Percentiles rank a stretch among this genome's conserved stretches.
phyloP scores from a whole-genome alignment of 1,140 invertebrate species.

The Trachymyrmex septentrionalis region DNA sequence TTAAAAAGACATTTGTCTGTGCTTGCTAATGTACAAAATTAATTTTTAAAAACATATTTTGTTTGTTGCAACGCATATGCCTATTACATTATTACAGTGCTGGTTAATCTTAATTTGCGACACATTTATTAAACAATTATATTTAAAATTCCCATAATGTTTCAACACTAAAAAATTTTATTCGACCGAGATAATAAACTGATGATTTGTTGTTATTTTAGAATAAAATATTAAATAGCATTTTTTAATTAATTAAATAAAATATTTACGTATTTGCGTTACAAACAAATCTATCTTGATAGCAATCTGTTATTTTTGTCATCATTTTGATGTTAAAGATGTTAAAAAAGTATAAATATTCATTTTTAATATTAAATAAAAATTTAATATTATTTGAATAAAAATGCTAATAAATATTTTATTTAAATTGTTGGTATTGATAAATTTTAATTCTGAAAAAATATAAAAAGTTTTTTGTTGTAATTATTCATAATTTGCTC shows the following conservation, averaged over 20 bases:
- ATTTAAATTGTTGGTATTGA: background rate
- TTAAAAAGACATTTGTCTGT: background rate
- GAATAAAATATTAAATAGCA: too few relatives aligned
- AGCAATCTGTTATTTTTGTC: too few relatives aligned
- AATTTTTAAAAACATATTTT: conserved; percentile 22
- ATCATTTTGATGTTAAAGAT: too few relatives aligned
- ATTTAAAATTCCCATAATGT: background rate
- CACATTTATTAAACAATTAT: conserved; percentile 1
- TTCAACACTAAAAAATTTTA: background rate
- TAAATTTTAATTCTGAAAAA: background rate
- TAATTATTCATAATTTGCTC: conserved; percentile 16
- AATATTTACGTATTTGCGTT: too few relatives aligned
- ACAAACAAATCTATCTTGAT: too few relatives aligned
- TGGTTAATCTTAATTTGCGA: conserved; percentile 19
- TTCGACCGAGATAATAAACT: too few relatives aligned
- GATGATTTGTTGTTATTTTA: too few relatives aligned
- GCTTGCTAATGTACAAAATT: background rate
- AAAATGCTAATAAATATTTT: background rate
- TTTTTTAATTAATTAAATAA: too few relatives aligned
- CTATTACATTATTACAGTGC: background rate
- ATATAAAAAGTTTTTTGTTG: background rate
- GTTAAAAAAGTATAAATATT: too few relatives aligned
- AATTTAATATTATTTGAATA: background rate
- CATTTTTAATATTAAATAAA: too few relatives aligned
- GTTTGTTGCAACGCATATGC: background rate